Percentiles rank a stretch among this genome's conserved stretches.
These are phyloP conservation scores for Oncorhynchus keta DNA, from an alignment of 2,113 vertebrate genomes.

Conservation along the genomic window DNA sequence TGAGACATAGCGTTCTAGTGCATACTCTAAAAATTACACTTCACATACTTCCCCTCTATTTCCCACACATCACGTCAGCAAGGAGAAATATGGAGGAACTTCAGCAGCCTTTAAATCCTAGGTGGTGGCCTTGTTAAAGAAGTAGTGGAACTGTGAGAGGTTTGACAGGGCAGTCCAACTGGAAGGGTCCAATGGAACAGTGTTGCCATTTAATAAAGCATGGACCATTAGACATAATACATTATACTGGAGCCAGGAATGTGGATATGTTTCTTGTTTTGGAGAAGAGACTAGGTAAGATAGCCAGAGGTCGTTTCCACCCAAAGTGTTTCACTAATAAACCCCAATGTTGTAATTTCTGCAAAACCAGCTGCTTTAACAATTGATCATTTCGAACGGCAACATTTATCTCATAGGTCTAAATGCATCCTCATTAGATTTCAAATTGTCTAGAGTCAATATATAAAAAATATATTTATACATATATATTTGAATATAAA, in stretches of 20 bases:
- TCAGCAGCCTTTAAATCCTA: background rate
- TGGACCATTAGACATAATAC: background rate
- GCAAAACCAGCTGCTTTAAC: conserved; percentile 94
- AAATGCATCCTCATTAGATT: conserved; percentile 67
- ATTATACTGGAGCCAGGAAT: conserved; percentile 12
- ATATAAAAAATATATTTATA: conserved; percentile 90
- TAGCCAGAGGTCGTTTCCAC: conserved; percentile 65
- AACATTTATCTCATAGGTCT: conserved; percentile 33
- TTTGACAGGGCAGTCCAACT: background rate
- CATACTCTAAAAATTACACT: background rate
- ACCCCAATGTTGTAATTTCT: conserved; percentile 72
- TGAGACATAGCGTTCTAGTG: background rate
- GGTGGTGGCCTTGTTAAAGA: background rate
- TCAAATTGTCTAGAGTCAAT: conserved; percentile 80
- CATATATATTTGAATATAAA: conserved; percentile 83
- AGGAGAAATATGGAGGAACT: background rate
- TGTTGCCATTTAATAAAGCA: background rate
- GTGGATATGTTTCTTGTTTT: conserved; percentile 16
- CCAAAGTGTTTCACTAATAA: conserved; percentile 67
- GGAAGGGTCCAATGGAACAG: background rate
- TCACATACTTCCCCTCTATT: background rate
- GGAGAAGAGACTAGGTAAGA: conserved; percentile 50
- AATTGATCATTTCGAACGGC: conserved; percentile 48
- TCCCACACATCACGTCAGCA: background rate
- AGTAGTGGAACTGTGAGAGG: background rate